These are phyloP conservation scores for Parnassius orleans DNA, from an alignment of 2,888 invertebrate genomes.

Conservation along the genomic window DNA sequence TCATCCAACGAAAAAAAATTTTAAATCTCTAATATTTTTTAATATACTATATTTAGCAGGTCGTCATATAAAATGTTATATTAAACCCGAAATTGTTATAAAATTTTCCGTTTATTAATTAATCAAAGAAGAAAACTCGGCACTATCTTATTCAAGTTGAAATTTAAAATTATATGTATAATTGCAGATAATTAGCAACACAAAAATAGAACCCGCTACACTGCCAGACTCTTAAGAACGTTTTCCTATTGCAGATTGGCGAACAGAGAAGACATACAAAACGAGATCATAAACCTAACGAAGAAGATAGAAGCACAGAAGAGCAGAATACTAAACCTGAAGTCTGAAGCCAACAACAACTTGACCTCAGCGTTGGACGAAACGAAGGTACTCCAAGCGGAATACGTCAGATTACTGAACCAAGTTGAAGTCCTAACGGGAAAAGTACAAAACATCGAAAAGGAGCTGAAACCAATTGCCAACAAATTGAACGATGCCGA, in stretches of 20 bases:
- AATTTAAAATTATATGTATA: too few species aligned
- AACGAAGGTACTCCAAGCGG: constrained; percentile 85
- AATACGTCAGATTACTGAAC: constrained; percentile 71
- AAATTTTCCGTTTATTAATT: too few species aligned
- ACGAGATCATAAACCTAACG: constrained; percentile 84
- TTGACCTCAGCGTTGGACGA: constrained; percentile 85
- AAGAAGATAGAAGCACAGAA: constrained; percentile 85
- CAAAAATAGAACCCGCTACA: too few species aligned
- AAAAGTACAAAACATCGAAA: constrained; percentile 84
- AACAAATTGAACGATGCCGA: constrained; percentile 66
- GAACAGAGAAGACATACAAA: constrained; percentile 91
- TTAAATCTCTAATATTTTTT: too few species aligned
- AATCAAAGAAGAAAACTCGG: too few species aligned
- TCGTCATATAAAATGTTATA: too few species aligned
- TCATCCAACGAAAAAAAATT: too few species aligned
- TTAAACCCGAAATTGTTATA: too few species aligned
- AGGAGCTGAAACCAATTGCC: constrained; percentile 80
- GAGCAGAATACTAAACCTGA: constrained; percentile 82
- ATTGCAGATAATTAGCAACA: too few species aligned
- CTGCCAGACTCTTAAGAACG: not conserved
- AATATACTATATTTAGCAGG: too few species aligned
- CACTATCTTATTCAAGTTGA: too few species aligned
- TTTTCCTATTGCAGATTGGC: constrained; percentile 79
- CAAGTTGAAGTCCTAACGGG: constrained; percentile 85
- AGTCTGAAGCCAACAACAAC: constrained; percentile 84